phyloP scores from a whole-genome alignment of 2,797 vertebrate genomes.

The Enteromius mattozi region DNA sequence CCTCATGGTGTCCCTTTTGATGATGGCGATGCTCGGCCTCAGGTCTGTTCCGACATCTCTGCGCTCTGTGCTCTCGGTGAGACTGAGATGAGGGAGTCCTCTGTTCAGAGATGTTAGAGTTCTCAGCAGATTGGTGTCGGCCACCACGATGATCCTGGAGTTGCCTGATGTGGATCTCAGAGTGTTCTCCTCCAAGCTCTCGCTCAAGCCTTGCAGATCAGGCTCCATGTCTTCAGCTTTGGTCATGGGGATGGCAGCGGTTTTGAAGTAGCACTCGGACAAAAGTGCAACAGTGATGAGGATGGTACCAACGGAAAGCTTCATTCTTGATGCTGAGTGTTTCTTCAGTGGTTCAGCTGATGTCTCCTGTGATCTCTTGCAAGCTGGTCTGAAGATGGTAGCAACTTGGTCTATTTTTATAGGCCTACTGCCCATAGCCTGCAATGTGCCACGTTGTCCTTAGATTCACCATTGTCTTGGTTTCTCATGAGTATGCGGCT shows the following conservation, averaged over 20 bases:
- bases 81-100: conserved; percentile 59
- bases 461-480: conserved; percentile 41
- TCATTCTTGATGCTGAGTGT: conserved; percentile 70
- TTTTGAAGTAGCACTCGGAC: conserved; percentile 61
- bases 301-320: conserved; percentile 65
- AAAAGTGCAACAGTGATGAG: conserved; percentile 70
- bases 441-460: conserved; percentile 62
- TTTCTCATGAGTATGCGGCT: conserved; percentile 58
- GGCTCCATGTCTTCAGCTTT: conserved; percentile 68
- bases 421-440: neutral
- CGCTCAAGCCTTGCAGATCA: conserved; percentile 70
- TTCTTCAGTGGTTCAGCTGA: conserved; percentile 24
- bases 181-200: conserved; percentile 64
- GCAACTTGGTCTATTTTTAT: conserved; percentile 71
- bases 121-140: conserved; percentile 70
- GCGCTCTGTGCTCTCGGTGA: conserved; percentile 64
- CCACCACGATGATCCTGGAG: conserved; percentile 71
- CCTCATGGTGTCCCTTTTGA: conserved; percentile 79
- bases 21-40: conserved; percentile 69
- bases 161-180: conserved; percentile 39
- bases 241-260: conserved; percentile 62
- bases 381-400: conserved; percentile 12
- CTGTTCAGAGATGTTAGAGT: conserved; percentile 66
- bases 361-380: conserved; percentile 33
- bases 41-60: conserved; percentile 63